Base-by-base conservation (phyloP, 1,140 invertebrate species). In the Trichoplusia ni region DNA sequence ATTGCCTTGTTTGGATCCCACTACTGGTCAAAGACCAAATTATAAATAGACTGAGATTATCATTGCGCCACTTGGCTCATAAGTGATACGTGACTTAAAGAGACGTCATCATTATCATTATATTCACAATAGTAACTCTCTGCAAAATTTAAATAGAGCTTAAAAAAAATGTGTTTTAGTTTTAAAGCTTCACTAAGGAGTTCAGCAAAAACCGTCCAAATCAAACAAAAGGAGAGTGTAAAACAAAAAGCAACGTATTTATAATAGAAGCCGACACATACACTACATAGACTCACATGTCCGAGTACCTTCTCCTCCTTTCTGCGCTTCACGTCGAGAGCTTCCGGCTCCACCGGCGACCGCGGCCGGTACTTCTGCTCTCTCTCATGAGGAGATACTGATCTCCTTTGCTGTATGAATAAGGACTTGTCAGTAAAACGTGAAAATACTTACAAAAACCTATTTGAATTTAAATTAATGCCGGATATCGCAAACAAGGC, bases 341-440 rank as follows among this genome's bases (percentile, higher is more conserved):
- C 85, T 89, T 95, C 92, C 66, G 92, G 90, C 89, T 95, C 92
- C 82, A 91, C 89, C 68, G 95, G 90, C 75, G 94, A 94, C 44
- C 94, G 90, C 83, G 95, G 89, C 83, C 93, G 92, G 90, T 97
- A 97, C 86, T 97, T 97, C 40, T 85, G 84, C 81, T 98, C 96
- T 66, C 96, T 92, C 79, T 98, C 97, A 44, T 95, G 96, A 0
- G 97, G 97, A 0, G 97, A 98, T 84, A 98, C 96, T 56, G 97
- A 98, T 81, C 95, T 93, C 65, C 93, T 91, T 93, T 46, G 42
- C 40, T 31, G 9, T 27, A 33, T n/a, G 8, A 33, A 33, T 33
- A 2, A 33, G 0, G 2, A n/a, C 11, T 33, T n/a, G 6, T 33
- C 8, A n/a, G 9, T 9, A 33, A n/a, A n/a, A 33, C 9, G 2